Percentiles rank a stretch among this genome's conserved stretches.
Conservation (phyloP, 2,113 vertebrate genomes). For the Aythya baeri region DNA sequence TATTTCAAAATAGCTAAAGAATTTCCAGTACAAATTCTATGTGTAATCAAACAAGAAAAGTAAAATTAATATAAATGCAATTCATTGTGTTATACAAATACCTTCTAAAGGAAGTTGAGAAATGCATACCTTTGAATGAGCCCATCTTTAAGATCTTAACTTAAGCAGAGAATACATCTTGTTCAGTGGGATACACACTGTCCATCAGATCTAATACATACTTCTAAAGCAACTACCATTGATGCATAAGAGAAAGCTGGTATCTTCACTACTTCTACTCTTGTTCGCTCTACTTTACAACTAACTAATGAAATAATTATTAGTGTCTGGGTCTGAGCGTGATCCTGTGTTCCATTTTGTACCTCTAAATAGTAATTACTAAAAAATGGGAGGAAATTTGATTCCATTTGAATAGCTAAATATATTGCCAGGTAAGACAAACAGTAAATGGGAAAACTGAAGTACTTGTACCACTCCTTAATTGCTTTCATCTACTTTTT, state of each 20-base stretch:
- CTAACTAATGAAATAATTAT: conserved; percentile 31
- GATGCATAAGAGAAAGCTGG: background rate
- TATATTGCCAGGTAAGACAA: background rate
- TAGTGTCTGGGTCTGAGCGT: background rate
- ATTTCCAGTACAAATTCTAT: background rate
- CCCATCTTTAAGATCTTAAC: background rate
- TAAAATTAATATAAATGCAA: background rate
- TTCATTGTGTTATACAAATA: background rate
- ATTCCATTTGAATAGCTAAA: background rate
- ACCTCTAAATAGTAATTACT: background rate
- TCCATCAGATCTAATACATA: background rate
- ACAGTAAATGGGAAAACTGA: background rate
- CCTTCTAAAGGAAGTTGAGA: background rate
- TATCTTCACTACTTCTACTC: background rate
- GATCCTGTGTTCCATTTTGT: conserved; percentile 1
- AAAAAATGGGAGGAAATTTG: background rate
- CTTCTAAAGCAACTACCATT: background rate
- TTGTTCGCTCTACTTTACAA: background rate
- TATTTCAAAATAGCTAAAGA: background rate
- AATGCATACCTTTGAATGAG: background rate
- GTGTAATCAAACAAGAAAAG: background rate
- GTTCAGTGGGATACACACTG: background rate
- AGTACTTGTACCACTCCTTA: background rate
- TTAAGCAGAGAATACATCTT: background rate
- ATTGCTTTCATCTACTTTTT: background rate